These are phyloP conservation scores for Metopolophium dirhodum DNA, from an alignment of 1,140 invertebrate genomes.

Conservation along the genomic window DNA sequence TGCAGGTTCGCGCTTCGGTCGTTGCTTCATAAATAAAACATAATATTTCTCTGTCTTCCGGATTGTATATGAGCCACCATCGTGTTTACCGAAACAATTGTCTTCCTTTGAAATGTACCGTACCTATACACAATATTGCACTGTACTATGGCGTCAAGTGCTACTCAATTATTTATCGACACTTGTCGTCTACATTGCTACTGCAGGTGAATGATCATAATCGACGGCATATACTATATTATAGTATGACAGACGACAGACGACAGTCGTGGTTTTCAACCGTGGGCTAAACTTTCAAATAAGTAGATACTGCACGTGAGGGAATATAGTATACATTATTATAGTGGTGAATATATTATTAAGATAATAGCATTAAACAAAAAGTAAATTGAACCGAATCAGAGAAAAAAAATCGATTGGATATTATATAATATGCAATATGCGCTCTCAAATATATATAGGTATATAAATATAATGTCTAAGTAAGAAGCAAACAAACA, in stretches of 20 bases:
- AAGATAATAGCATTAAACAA: neutral
- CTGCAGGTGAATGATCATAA: neutral
- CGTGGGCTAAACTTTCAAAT: neutral
- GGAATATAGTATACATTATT: neutral
- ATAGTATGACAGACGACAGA: neutral
- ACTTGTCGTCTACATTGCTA: neutral
- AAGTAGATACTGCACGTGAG: neutral
- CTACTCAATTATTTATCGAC: neutral
- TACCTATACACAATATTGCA: neutral
- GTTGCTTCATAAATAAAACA: slow-evolving; percentile 28
- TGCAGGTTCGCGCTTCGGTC: neutral
- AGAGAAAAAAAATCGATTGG: too few species aligned
- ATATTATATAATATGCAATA: too few species aligned
- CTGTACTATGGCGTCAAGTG: neutral
- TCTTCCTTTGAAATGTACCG: neutral
- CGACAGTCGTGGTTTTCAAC: neutral
- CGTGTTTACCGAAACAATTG: neutral
- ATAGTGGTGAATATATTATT: neutral
- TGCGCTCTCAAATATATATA: too few species aligned
- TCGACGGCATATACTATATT: neutral
- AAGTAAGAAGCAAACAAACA: too few species aligned
- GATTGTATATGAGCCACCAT: neutral
- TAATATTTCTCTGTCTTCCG: neutral
- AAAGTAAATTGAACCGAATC: neutral
- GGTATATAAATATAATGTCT: too few species aligned